Conservation (phyloP, 2,888 invertebrate species). For the Agrochola circellaris region DNA sequence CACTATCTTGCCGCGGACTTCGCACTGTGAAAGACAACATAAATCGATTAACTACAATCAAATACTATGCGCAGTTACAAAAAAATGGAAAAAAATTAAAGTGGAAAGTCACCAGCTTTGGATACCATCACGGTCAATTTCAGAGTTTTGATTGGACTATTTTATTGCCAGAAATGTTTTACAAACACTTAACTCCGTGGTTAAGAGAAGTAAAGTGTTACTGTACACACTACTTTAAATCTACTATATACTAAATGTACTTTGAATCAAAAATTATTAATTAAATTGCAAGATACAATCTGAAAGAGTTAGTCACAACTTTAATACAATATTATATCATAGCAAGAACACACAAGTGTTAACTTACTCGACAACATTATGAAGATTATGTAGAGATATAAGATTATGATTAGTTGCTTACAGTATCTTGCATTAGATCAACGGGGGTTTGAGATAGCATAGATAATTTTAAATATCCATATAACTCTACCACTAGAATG, state of each 20-base stretch:
- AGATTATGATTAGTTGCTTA: too few relatives aligned
- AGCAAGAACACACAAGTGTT: conserved; percentile 81
- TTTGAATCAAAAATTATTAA: conserved; percentile 80
- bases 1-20: conserved; percentile 94
- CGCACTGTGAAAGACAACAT: conserved; percentile 74
- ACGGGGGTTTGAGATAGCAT: too few relatives aligned
- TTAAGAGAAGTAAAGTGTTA: conserved; percentile 81
- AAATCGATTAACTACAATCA: neutral
- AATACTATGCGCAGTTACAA: neutral
- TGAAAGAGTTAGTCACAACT: conserved; percentile 85
- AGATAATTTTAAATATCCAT: too few relatives aligned
- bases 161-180: too few relatives aligned
- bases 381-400: too few relatives aligned
- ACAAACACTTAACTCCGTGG: conserved; percentile 85
- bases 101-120: neutral
- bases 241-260: conserved; percentile 85
- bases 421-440: neutral
- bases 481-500: too few relatives aligned
- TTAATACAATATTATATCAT: conserved; percentile 71
- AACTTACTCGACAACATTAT: conserved; percentile 77
- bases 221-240: conserved; percentile 83
- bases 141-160: conserved; percentile 87
- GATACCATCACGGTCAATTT: too few relatives aligned
- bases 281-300: conserved; percentile 75
- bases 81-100: neutral